Conservation (phyloP, 2,797 vertebrate species). For the Benthosema pterotum region DNA sequence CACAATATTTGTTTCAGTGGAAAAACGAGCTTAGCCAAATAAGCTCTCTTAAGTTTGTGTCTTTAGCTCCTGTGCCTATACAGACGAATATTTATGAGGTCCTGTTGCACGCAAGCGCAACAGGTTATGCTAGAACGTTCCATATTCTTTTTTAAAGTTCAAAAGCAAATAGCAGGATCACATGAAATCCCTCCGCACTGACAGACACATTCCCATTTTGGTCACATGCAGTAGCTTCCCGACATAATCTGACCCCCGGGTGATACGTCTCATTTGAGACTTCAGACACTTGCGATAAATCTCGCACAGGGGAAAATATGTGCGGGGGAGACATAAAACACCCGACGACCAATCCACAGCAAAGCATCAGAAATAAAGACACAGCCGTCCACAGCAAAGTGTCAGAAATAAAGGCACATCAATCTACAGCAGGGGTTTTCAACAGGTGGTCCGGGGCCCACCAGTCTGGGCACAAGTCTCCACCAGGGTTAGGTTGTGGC, state of each 20-base stretch:
- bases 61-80: not conserved
- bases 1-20: not conserved
- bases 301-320: slow-evolving; percentile 47
- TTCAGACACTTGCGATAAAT: not conserved
- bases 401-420: too few species aligned
- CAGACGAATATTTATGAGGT: slow-evolving; percentile 7
- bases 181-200: slow-evolving; percentile 3
- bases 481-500: too few species aligned
- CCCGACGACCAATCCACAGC: too few species aligned
- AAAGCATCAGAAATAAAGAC: too few species aligned
- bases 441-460: too few species aligned
- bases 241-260: slow-evolving; percentile 46
- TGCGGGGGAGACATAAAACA: slow-evolving; percentile 25
- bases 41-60: not conserved
- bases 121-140: slow-evolving; percentile 24
- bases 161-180: slow-evolving; percentile 29
- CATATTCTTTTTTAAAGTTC: slow-evolving; percentile 23
- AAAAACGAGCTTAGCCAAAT: not conserved
- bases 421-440: too few species aligned
- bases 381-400: too few species aligned
- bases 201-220: slow-evolving; percentile 58
- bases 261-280: slow-evolving; percentile 19
- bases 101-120: slow-evolving; percentile 6
- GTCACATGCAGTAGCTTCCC: slow-evolving; percentile 50
- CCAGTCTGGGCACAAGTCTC: too few species aligned